phyloP scores from a whole-genome alignment of 2,888 invertebrate genomes.

The Carpatolechia fugitivella region DNA sequence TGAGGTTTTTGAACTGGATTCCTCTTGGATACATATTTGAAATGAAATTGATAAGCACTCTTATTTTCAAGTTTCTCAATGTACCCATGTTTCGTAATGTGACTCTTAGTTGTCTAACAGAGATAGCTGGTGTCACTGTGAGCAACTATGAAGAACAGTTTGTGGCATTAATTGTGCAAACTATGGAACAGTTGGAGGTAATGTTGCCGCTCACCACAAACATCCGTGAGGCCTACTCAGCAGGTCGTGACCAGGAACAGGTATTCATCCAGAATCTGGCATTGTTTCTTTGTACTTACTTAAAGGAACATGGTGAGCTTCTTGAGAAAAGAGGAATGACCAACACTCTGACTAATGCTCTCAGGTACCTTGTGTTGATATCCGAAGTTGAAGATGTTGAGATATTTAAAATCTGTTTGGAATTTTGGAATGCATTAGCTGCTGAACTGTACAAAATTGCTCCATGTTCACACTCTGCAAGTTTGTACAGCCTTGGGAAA shows the following conservation, averaged over 20 bases:
- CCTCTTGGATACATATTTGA: constrained; percentile 99
- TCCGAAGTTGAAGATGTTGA: constrained; percentile 99
- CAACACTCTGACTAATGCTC: constrained; percentile 88
- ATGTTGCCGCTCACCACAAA: constrained; percentile 96
- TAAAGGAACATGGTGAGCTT: constrained; percentile 96
- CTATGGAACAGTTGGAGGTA: constrained; percentile 94
- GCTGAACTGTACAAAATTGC: constrained; percentile 95
- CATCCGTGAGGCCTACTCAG: constrained; percentile 95
- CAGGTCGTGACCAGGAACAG: constrained; percentile 97
- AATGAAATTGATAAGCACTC: constrained; percentile 95
- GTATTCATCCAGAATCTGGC: constrained; percentile 99
- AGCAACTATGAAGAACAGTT: constrained; percentile 96
- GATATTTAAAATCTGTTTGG: constrained; percentile 99
- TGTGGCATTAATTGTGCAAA: constrained; percentile 92
- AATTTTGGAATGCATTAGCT: constrained; percentile 98
- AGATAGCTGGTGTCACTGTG: constrained; percentile 95
- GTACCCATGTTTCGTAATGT: constrained; percentile 99
- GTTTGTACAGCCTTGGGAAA: constrained; percentile 60
- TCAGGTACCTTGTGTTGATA: constrained; percentile 92
- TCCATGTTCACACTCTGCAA: constrained; percentile 81
- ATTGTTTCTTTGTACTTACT: constrained; percentile 96
- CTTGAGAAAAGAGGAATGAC: constrained; percentile 90
- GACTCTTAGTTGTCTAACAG: constrained; percentile 98
- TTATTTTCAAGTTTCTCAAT: constrained; percentile 97
- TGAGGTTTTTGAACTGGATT: constrained; percentile 99